Conservation (phyloP, 2,113 vertebrate genomes). For the Candoia aspera region DNA sequence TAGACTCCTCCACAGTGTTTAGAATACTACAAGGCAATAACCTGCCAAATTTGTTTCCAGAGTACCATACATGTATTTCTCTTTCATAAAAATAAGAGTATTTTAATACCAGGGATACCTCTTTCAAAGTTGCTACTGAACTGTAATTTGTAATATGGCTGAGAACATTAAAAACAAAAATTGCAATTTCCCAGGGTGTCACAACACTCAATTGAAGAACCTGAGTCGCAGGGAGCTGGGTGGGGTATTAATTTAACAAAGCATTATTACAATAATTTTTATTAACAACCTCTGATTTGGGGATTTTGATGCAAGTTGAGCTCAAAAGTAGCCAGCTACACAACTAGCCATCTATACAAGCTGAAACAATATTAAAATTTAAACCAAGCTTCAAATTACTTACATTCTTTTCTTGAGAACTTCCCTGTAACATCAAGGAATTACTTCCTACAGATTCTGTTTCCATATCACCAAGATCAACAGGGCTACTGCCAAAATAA, state of each 20-base stretch:
- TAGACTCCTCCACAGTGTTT: neutral
- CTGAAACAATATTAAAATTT: neutral
- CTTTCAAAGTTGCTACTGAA: too few relatives aligned
- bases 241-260: too few relatives aligned
- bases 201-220: too few relatives aligned
- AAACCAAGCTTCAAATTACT: slow-evolving; percentile 32
- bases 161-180: too few relatives aligned
- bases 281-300: too few relatives aligned
- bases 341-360: neutral
- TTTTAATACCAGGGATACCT: neutral
- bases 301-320: too few relatives aligned
- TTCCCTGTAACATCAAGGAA: slow-evolving; percentile 67
- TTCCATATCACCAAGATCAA: slow-evolving; percentile 89
- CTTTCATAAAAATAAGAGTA: neutral
- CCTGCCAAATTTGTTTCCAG: neutral
- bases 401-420: slow-evolving; percentile 69
- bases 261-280: too few relatives aligned
- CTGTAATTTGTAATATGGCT: too few relatives aligned
- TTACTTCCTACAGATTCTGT: slow-evolving; percentile 79
- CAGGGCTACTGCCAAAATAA: slow-evolving; percentile 73
- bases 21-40: too few relatives aligned
- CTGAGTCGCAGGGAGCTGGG: too few relatives aligned
- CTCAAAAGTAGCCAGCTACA: too few relatives aligned
- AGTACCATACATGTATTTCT: neutral
- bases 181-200: too few relatives aligned